Conservation (phyloP, 2,797 vertebrate species). For the Chaunax sp. region DNA sequence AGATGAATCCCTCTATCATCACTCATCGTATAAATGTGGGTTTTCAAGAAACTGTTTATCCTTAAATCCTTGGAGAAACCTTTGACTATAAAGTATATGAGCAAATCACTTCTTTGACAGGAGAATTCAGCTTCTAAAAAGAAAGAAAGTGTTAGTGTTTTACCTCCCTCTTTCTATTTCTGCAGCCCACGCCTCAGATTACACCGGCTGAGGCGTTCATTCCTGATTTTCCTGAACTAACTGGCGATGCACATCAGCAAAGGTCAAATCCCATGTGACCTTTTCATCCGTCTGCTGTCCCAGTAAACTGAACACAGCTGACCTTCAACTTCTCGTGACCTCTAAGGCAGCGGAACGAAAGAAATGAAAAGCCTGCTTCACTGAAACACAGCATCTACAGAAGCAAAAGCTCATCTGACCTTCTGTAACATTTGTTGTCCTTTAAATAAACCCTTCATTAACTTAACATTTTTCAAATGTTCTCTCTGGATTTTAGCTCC, state of each 20-base stretch:
- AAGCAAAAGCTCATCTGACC: conserved; percentile 7
- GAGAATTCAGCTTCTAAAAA: not conserved
- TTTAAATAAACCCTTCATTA: conserved; percentile 22
- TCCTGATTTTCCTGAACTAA: conserved; percentile 1
- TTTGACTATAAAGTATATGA: conserved; percentile 20
- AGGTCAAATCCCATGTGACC: conserved; percentile 68
- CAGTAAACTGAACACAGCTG: conserved; percentile 53
- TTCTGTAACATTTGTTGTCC: conserved; percentile 23
- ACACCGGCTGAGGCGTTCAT: conserved; percentile 28
- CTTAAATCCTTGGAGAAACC: conserved; percentile 12
- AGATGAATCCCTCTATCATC: conserved; percentile 29
- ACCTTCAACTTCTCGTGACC: conserved; percentile 70
- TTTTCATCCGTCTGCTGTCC: conserved; percentile 63
- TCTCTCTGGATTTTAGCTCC: conserved; percentile 2
- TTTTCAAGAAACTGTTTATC: conserved; percentile 13
- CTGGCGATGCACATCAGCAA: conserved; percentile 47
- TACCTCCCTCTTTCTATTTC: conserved; percentile 5
- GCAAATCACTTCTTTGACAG: too few relatives aligned
- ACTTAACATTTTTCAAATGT: not conserved
- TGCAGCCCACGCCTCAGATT: conserved; percentile 9
- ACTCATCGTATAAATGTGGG: conserved; percentile 9
- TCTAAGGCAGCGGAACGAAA: conserved; percentile 41
- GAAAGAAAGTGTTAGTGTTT: conserved; percentile 12
- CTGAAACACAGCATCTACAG: conserved; percentile 14
- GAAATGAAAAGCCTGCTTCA: conserved; percentile 16